Base-by-base conservation (phyloP, 2,888 invertebrate genomes). In the Galerucella calmariensis region DNA sequence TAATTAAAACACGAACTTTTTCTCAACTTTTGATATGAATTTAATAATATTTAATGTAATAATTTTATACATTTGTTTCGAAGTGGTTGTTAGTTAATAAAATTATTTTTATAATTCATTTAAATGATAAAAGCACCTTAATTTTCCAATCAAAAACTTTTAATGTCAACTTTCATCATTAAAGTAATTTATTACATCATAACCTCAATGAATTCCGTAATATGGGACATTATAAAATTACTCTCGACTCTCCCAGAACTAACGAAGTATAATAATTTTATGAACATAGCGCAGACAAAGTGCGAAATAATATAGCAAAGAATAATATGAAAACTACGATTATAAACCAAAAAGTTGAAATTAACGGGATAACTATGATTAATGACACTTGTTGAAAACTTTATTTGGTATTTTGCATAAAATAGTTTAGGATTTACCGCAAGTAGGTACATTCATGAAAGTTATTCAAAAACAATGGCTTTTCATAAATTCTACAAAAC, bases 171-270 rank as follows among this genome's bases (percentile, higher is more conserved):
- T 56, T 56, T 46, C 11, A 48, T 48, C 48, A 56, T 56, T 20
- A 10, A 20, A 20, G 20, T 20, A 20, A 56, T 56, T 56, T 56
- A 56, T 56, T 56, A 4, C 20, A 56, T 56, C 56, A 20, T 56
- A 56, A 56, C 56, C 56, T 56, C 10, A 56, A 56, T 56, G 10
- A 41, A 41, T 62, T 41, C 3, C 16, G 16, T 62, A 41, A 41
- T 35, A 41, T 62, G 62, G 62, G 35, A 62, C 41, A 41, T 62
- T 62, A 62, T n/a, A 35, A 62, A 35, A 62, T 62, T 62, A 62
- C 14, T 35, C 14, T 35, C 35, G 12, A 62, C 35, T 41, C 41
- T 35, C 5, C 35, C 35, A 41, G n/a, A 16, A 16, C 41, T 62
- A 62, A 62, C 41, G 41, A 62, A 62, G 41, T 62, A 8, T n/a